A percentile compares a stretch with the other conserved stretches of the same genome.
phyloP scores from a whole-genome alignment of 1,140 invertebrate species.

The Aricia agestis region DNA sequence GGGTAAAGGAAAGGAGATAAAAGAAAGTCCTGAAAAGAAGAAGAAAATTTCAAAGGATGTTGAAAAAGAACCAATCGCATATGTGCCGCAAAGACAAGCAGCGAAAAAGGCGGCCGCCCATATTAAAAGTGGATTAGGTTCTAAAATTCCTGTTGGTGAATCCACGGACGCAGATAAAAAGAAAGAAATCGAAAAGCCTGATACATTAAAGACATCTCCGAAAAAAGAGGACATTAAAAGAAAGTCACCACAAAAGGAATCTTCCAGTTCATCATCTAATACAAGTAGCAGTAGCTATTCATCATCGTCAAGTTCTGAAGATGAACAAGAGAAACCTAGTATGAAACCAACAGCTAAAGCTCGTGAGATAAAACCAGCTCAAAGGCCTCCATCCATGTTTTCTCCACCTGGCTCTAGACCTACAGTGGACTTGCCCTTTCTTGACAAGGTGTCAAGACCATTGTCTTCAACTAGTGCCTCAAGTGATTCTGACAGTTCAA shows the following conservation, averaged over 20 bases:
- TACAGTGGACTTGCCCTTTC: conserved; percentile 78
- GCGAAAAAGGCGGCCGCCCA: conserved; percentile 94
- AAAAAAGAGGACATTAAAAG: conserved; percentile 66
- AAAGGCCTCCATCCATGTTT: conserved; percentile 62
- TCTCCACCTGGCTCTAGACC: conserved; percentile 67
- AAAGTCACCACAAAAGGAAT: conserved; percentile 53
- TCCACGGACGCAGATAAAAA: conserved; percentile 70
- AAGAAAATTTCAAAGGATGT: conserved; percentile 73
- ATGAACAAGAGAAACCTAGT: conserved; percentile 64
- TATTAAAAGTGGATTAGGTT: conserved; percentile 86
- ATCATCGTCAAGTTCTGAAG: conserved; percentile 74
- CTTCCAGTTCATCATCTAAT: conserved; percentile 70
- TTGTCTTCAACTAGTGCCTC: conserved; percentile 74
- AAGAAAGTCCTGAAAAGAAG: conserved; percentile 53
- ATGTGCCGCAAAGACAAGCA: conserved; percentile 92
- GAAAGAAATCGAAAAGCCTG: conserved; percentile 58
- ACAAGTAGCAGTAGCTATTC: conserved; percentile 69
- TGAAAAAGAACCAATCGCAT: conserved; percentile 84
- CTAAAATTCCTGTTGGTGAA: conserved; percentile 76
- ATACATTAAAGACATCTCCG: conserved; percentile 49
- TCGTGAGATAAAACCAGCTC: conserved; percentile 57
- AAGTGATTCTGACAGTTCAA: conserved; percentile 71
- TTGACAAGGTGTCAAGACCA: conserved; percentile 78
- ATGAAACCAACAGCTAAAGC: conserved; percentile 64
- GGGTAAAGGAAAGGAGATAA: conserved; percentile 58